Conservation (phyloP, 1,140 invertebrate species). For the Hormaphis cornu region DNA sequence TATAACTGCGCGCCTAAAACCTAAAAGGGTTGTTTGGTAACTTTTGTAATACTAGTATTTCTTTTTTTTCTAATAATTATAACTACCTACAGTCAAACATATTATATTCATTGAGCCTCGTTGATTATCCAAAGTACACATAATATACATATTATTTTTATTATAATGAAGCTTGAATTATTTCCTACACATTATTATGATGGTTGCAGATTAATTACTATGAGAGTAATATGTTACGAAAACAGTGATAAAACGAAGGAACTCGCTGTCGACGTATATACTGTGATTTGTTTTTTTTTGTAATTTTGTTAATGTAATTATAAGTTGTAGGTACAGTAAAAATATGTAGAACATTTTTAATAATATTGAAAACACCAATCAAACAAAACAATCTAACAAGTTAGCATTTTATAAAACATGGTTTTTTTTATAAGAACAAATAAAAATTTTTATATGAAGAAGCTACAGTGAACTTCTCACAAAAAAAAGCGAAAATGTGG, state of each 20-base stretch:
- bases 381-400: neutral
- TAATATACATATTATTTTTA: slow-evolving; percentile 29
- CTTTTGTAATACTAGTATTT: slow-evolving; percentile 25
- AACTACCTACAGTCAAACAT: slow-evolving; percentile 26
- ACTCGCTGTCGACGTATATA: slow-evolving; percentile 1
- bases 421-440: too few species aligned
- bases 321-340: neutral
- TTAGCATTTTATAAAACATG: too few species aligned
- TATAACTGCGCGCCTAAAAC: slow-evolving; percentile 31
- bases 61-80: too few species aligned
- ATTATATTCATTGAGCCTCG: slow-evolving; percentile 28
- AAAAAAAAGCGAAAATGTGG: too few species aligned
- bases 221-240: neutral
- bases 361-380: slow-evolving; percentile 19
- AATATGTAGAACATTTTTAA: neutral
- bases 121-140: slow-evolving; percentile 32
- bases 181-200: slow-evolving; percentile 14
- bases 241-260: neutral
- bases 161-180: slow-evolving; percentile 28
- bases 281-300: too few species aligned
- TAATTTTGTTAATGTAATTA: neutral
- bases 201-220: slow-evolving; percentile 8
- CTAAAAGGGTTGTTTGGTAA: slow-evolving; percentile 25
- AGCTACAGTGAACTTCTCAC: too few species aligned
- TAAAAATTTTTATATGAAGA: too few species aligned